phyloP scores from a whole-genome alignment of 2,113 vertebrate genomes.

The Alethe castanea region DNA sequence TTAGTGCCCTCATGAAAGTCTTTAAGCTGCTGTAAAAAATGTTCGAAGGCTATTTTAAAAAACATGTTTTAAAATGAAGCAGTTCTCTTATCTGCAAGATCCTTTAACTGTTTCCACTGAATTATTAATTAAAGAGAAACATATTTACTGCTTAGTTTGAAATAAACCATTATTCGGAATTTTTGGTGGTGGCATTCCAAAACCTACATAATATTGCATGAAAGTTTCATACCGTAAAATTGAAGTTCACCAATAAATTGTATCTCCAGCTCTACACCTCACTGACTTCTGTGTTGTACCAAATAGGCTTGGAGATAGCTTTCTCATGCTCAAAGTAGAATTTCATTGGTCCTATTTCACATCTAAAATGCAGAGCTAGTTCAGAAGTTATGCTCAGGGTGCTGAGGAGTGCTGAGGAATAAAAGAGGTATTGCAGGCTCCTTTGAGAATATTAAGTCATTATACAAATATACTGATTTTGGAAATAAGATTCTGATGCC shows the following conservation, averaged over 20 bases:
- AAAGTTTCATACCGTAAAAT: background rate
- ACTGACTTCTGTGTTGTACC: background rate
- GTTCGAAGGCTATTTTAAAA: background rate
- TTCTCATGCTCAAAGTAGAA: background rate
- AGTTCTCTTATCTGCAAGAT: background rate
- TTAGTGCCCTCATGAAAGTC: background rate
- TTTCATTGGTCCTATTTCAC: background rate
- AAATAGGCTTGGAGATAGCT: background rate
- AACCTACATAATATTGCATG: background rate
- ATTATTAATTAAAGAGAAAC: background rate
- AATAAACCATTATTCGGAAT: background rate
- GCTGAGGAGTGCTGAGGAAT: background rate
- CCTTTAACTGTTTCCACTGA: background rate
- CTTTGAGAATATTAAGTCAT: background rate
- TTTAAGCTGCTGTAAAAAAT: conserved; percentile 8
- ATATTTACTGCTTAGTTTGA: background rate
- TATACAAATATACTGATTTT: background rate
- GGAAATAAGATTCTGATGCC: background rate
- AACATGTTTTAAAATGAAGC: background rate
- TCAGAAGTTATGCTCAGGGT: background rate
- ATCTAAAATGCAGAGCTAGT: background rate
- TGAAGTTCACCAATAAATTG: background rate
- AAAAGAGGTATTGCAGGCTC: background rate
- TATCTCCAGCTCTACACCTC: background rate
- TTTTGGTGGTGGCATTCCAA: background rate